These are phyloP conservation scores for Callinectes sapidus DNA, from an alignment of 2,888 invertebrate genomes.

Conservation along the genomic window DNA sequence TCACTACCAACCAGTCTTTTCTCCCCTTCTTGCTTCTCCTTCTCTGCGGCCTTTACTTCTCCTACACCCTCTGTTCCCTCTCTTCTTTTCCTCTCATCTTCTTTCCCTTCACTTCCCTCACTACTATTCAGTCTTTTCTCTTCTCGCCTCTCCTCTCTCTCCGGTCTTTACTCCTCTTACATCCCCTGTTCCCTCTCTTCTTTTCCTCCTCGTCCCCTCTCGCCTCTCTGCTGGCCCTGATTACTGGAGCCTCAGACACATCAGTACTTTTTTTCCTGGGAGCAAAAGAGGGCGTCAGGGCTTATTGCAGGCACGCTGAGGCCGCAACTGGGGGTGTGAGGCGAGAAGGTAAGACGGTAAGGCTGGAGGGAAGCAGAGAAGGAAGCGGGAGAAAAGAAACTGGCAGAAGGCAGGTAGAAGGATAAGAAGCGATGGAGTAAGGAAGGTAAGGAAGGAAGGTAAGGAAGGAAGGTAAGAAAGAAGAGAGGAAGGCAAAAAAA, in stretches of 20 bases:
- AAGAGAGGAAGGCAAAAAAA: too few relatives aligned
- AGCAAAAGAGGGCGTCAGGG: background rate
- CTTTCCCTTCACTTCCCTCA: background rate
- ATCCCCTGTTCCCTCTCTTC: background rate
- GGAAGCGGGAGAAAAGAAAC: background rate
- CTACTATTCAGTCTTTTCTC: background rate
- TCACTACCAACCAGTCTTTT: background rate
- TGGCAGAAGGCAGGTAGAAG: too few relatives aligned
- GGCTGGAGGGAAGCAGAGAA: background rate
- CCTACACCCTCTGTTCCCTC: background rate
- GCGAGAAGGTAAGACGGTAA: too few relatives aligned
- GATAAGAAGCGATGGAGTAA: too few relatives aligned
- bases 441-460: too few relatives aligned
- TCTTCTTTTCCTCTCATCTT: too few relatives aligned
- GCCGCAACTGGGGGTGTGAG: background rate
- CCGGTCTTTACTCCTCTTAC: background rate
- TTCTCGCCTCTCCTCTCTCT: background rate
- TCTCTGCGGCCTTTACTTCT: background rate
- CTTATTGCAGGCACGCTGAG: background rate
- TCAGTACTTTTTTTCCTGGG: conserved; percentile 3
- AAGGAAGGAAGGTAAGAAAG: too few relatives aligned
- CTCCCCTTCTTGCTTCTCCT: background rate
- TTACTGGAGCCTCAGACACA: background rate
- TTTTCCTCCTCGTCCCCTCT: background rate
- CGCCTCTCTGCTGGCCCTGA: background rate